Conservation (phyloP, 35 echinoderm and acorn worm genomes). For the Stichopus chloronotus region DNA sequence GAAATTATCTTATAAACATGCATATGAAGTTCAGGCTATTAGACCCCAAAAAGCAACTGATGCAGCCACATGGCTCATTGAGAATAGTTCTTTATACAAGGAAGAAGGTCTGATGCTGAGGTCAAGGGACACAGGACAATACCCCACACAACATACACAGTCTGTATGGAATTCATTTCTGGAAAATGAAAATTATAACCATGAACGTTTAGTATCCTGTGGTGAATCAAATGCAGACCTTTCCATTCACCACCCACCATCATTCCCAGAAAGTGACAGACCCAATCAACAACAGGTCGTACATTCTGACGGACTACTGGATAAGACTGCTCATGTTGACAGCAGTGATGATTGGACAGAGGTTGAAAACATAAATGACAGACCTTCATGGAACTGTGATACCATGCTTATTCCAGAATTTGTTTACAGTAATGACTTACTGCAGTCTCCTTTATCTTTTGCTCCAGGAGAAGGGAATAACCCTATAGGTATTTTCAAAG, state of each 20-base stretch:
- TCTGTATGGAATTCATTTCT: background rate
- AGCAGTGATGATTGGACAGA: slow-evolving; percentile 18
- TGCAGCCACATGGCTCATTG: background rate
- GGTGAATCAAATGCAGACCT: slow-evolving; percentile 9
- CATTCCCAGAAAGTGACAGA: background rate
- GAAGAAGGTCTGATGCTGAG: slow-evolving; percentile 7
- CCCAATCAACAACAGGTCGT: background rate
- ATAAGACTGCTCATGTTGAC: background rate
- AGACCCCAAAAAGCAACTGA: background rate
- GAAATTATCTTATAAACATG: background rate
- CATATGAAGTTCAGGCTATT: slow-evolving; percentile 10
- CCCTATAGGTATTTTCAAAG: slow-evolving; percentile 20
- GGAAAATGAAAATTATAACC: slow-evolving; percentile 13
- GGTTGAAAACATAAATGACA: slow-evolving; percentile 26
- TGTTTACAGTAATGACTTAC: background rate
- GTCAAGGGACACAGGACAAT: background rate
- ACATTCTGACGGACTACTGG: background rate
- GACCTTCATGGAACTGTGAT: background rate
- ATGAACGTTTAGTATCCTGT: background rate
- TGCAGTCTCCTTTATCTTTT: slow-evolving; percentile 18
- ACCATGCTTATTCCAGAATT: slow-evolving; percentile 29
- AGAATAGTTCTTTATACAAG: slow-evolving; percentile 8
- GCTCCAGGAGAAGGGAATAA: slow-evolving; percentile 14
- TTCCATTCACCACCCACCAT: background rate
- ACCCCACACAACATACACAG: background rate